Evolutionary conservation across 2,797 vertebrate species (phyloP).

Genomic region (Sebastes cheni): DNA sequence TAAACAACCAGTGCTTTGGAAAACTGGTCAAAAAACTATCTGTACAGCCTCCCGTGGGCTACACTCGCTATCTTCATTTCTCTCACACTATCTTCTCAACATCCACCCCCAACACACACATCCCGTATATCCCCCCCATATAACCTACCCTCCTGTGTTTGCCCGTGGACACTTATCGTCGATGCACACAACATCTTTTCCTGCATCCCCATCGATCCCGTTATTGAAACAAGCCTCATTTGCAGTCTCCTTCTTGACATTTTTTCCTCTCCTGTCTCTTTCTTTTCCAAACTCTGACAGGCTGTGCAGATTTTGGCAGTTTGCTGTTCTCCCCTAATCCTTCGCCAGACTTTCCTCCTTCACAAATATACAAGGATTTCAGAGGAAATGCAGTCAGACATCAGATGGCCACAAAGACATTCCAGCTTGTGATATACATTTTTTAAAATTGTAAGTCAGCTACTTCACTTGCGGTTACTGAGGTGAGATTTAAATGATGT

Average conservation of each 20-base stretch:
- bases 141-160: slow-evolving; percentile 67
- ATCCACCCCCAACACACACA: slow-evolving; percentile 13
- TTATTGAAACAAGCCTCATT: slow-evolving; percentile 87
- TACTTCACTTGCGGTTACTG: background rate
- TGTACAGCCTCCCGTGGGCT: slow-evolving; percentile 6
- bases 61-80: slow-evolving; percentile 20
- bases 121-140: slow-evolving; percentile 9
- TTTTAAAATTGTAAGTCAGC: slow-evolving; percentile 24
- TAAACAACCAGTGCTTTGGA: slow-evolving; percentile 6
- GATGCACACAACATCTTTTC: slow-evolving; percentile 80
- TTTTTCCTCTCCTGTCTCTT: slow-evolving; percentile 72
- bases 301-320: slow-evolving; percentile 79
- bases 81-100: slow-evolving; percentile 8
- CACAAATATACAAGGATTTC: slow-evolving; percentile 75
- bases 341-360: slow-evolving; percentile 77
- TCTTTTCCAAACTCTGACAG: slow-evolving; percentile 80
- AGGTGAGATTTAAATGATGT: background rate
- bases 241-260: slow-evolving; percentile 85
- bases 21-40: slow-evolving; percentile 1
- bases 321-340: slow-evolving; percentile 82
- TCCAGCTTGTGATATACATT: slow-evolving; percentile 61
- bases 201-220: slow-evolving; percentile 82
- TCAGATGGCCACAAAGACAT: slow-evolving; percentile 68
- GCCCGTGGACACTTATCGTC: slow-evolving; percentile 77
- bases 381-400: slow-evolving; percentile 62